phyloP scores from a whole-genome alignment of 2,797 vertebrate species.

The Labroides dimidiatus region DNA sequence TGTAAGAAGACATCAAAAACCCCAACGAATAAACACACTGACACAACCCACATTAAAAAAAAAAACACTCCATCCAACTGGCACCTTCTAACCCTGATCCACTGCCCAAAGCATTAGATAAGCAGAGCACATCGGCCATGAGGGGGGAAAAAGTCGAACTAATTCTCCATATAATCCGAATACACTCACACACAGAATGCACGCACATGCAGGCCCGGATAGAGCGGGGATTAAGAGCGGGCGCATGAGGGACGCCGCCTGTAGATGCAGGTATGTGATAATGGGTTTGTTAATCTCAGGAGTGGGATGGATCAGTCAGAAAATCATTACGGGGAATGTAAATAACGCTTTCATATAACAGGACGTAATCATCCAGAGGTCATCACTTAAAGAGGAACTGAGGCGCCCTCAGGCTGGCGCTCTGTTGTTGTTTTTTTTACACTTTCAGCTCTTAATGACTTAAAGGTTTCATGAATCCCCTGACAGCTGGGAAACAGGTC shows the following conservation, averaged over 20 bases:
- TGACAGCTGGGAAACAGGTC: too few relatives aligned
- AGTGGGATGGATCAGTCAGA: conserved; percentile 51
- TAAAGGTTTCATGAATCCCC: background rate
- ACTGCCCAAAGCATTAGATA: conserved; percentile 65
- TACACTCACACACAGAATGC: conserved; percentile 45
- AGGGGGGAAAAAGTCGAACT: conserved; percentile 47
- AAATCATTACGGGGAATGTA: background rate
- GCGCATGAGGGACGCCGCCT: conserved; percentile 41
- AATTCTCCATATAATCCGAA: conserved; percentile 73
- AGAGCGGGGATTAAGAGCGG: conserved; percentile 54
- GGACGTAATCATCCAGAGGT: background rate
- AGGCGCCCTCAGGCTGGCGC: background rate
- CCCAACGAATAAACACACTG: conserved; percentile 22
- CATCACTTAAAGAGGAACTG: background rate
- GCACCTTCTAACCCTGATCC: conserved; percentile 59
- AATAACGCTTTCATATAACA: conserved; percentile 1
- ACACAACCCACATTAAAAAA: conserved; percentile 28
- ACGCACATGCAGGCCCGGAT: conserved; percentile 34
- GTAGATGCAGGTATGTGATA: conserved; percentile 65
- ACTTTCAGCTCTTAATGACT: background rate
- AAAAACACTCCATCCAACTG: conserved; percentile 55
- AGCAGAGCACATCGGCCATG: conserved; percentile 55
- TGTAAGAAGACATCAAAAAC: conserved; percentile 46
- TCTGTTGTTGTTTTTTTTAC: too few relatives aligned
- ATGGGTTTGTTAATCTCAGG: conserved; percentile 68